Conservation (phyloP, 2,113 vertebrate genomes). For the Chloropsis hardwickii region DNA sequence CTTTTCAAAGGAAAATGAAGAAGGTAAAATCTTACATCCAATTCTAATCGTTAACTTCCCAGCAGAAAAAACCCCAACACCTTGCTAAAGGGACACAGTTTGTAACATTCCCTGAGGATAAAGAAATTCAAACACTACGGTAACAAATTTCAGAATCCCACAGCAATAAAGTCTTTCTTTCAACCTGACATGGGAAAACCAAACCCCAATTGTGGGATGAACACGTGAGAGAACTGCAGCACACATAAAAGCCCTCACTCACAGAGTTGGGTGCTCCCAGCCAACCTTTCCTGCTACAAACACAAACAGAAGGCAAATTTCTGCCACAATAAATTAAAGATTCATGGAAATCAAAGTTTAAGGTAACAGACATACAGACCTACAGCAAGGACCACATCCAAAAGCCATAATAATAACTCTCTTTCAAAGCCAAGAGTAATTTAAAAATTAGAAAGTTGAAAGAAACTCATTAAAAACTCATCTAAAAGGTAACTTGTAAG, state of each 20-base stretch:
- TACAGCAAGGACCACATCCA: neutral
- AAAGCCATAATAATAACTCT: neutral
- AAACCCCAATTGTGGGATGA: neutral
- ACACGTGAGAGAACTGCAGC: fast-evolving
- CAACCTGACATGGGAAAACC: neutral
- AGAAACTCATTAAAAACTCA: neutral
- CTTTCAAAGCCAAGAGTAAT: neutral
- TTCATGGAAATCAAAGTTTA: neutral
- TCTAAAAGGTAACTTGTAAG: neutral
- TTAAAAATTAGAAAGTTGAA: neutral
- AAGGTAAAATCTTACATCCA: neutral
- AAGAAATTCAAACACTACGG: neutral
- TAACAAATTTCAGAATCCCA: neutral
- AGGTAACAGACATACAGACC: neutral
- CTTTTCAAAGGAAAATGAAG: neutral
- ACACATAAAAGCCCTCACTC: neutral
- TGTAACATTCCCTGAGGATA: neutral
- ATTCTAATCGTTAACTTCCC: neutral
- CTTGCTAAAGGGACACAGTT: neutral
- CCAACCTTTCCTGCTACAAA: neutral
- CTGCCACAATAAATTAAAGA: neutral
- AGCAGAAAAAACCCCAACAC: neutral
- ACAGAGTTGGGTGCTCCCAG: fast-evolving
- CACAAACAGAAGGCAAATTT: neutral
- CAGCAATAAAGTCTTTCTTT: neutral